These are phyloP conservation scores for Pelvicachromis taeniatus DNA, from an alignment of 2,113 vertebrate species.

Conservation along the genomic window DNA sequence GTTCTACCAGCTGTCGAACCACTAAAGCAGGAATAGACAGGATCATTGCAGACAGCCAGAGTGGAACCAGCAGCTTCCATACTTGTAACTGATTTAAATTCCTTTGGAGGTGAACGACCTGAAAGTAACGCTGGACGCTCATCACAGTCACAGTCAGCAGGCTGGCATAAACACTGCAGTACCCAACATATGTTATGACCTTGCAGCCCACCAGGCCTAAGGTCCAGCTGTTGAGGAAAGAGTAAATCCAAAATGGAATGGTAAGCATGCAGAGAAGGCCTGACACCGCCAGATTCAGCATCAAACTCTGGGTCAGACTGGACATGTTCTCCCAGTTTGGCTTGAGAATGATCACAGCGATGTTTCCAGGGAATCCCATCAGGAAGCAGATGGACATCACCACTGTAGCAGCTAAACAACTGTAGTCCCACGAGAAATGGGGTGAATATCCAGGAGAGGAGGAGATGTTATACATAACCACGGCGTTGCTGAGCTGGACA, in stretches of 20 bases:
- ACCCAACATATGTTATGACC: not conserved
- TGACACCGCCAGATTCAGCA: conserved; percentile 18
- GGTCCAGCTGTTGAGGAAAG: not conserved
- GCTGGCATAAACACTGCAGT: not conserved
- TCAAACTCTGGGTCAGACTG: conserved; percentile 8
- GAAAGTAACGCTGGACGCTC: conserved; percentile 19
- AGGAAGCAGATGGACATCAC: conserved; percentile 1
- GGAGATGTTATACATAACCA: not conserved
- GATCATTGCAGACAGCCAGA: not conserved
- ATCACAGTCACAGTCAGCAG: not conserved
- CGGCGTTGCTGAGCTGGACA: not conserved
- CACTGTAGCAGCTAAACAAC: not conserved
- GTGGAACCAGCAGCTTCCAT: not conserved
- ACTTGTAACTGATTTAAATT: not conserved
- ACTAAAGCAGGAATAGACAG: not conserved
- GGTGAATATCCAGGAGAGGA: not conserved
- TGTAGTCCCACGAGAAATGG: not conserved
- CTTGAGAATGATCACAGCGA: not conserved
- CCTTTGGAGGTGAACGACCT: not conserved
- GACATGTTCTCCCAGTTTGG: conserved; percentile 2
- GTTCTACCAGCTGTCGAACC: not conserved
- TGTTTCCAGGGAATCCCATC: conserved; percentile 31
- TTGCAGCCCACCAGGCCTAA: not conserved
- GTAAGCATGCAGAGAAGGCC: conserved; percentile 15
- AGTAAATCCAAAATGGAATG: conserved; percentile 10